These are phyloP conservation scores for Agrypnus murinus DNA, from an alignment of 2,888 invertebrate species.

Conservation along the genomic window DNA sequence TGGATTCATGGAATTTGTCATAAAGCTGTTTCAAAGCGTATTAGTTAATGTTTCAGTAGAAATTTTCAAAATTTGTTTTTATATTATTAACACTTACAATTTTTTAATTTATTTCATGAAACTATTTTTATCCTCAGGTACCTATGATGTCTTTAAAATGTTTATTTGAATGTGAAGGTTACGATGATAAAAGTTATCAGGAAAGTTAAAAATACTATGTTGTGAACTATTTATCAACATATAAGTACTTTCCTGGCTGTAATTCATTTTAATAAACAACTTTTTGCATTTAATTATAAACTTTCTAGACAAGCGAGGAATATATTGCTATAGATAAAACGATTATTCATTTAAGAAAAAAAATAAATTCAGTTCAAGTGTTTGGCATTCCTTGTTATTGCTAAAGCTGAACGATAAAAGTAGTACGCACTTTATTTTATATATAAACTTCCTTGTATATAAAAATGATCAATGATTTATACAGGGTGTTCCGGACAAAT, in stretches of 20 bases:
- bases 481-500: too few species aligned
- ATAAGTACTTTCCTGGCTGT: slow-evolving; percentile 4
- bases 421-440: background rate
- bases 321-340: slow-evolving; percentile 2
- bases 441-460: too few species aligned
- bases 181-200: slow-evolving; percentile 12
- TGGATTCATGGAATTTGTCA: too few species aligned
- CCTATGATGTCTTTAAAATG: slow-evolving; percentile 3
- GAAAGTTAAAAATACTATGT: slow-evolving; percentile 17
- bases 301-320: slow-evolving; percentile 7
- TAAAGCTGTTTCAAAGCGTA: too few species aligned
- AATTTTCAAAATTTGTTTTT: too few species aligned
- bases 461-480: too few species aligned
- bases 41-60: too few species aligned
- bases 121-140: slow-evolving; percentile 1
- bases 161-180: slow-evolving; percentile 15
- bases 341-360: background rate
- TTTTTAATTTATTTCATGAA: too few species aligned
- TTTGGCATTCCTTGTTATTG: slow-evolving; percentile 17
- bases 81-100: too few species aligned
- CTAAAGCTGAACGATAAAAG: background rate
- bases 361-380: slow-evolving; percentile 21
- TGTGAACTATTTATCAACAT: slow-evolving; percentile 15
- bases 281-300: slow-evolving; percentile 30
- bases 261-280: slow-evolving; percentile 10